Evolutionary conservation across 2,888 invertebrate genomes (phyloP).

Genomic region (Leptopilina drosophilae): DNA sequence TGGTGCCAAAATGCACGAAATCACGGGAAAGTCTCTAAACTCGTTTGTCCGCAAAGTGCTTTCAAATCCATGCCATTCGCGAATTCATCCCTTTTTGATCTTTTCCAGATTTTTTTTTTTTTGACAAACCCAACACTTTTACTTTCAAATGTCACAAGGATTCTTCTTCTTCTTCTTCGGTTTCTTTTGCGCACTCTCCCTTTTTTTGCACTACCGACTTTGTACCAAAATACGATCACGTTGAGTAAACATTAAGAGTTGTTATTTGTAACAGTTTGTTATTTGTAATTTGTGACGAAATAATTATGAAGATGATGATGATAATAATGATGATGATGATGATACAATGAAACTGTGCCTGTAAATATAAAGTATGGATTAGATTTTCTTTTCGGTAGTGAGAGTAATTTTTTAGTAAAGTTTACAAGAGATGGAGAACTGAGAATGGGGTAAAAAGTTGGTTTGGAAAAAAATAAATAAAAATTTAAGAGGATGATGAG

Average conservation of each 20-base stretch:
- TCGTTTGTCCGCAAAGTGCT: slow-evolving; percentile 33
- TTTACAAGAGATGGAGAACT: too few species aligned
- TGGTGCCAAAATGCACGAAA: slow-evolving; percentile 36
- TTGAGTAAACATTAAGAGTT: too few species aligned
- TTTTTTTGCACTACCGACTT: too few species aligned
- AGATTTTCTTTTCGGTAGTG: too few species aligned
- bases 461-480: neutral
- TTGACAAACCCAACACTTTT: slow-evolving; percentile 20
- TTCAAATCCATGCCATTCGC: slow-evolving; percentile 36
- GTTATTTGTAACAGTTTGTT: too few species aligned
- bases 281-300: neutral
- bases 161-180: too few species aligned
- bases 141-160: slow-evolving; percentile 21
- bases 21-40: neutral
- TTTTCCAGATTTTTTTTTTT: neutral
- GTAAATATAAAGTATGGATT: too few species aligned
- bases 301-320: too few species aligned
- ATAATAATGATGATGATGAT: too few species aligned
- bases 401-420: too few species aligned
- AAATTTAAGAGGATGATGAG: neutral
- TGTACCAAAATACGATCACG: too few species aligned
- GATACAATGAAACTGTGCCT: too few species aligned
- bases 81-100: slow-evolving; percentile 22
- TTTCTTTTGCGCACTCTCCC: neutral
- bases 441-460: neutral